These are phyloP conservation scores for Unio delphinus DNA, from an alignment of 2,888 invertebrate species.

Conservation along the genomic window DNA sequence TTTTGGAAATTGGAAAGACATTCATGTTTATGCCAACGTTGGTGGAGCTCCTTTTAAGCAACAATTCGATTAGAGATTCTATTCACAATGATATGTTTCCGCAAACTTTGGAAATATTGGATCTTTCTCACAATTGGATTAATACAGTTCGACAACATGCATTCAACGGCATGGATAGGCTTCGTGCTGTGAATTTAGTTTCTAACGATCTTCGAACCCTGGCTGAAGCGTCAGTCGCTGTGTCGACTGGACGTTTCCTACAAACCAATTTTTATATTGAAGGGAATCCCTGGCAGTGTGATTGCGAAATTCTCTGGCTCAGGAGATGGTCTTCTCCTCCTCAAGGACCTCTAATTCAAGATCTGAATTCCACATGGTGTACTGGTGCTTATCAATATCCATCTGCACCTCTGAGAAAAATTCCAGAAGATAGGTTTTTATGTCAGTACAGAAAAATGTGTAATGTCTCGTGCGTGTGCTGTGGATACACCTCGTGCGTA, in stretches of 20 bases:
- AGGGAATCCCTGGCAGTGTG: conserved; percentile 51
- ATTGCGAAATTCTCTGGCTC: conserved; percentile 55
- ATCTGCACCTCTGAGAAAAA: conserved; percentile 11
- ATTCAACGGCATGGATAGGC: conserved; percentile 40
- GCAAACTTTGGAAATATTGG: conserved; percentile 38
- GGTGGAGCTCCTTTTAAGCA: conserved; percentile 33
- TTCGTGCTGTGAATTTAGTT: conserved; percentile 43
- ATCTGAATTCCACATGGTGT: conserved; percentile 36
- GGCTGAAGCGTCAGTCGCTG: conserved; percentile 16
- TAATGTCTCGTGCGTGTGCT: conserved; percentile 44
- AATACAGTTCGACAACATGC: conserved; percentile 40
- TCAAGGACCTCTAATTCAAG: conserved; percentile 32
- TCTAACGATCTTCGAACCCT: conserved; percentile 41
- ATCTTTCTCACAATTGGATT: conserved; percentile 46
- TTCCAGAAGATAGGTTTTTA: conserved; percentile 38
- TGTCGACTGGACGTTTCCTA: conserved; percentile 27
- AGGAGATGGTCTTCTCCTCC: conserved; percentile 29
- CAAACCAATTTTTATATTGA: conserved; percentile 40
- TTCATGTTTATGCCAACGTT: conserved; percentile 32
- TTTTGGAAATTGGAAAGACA: conserved; percentile 32
- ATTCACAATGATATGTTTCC: conserved; percentile 43
- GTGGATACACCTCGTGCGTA: conserved; percentile 46
- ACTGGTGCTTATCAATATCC: conserved; percentile 27
- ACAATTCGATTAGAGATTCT: conserved; percentile 35
- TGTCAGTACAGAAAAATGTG: conserved; percentile 49